These are phyloP conservation scores for Ictalurus furcatus DNA, from an alignment of 2,113 vertebrate species.

Conservation along the genomic window DNA sequence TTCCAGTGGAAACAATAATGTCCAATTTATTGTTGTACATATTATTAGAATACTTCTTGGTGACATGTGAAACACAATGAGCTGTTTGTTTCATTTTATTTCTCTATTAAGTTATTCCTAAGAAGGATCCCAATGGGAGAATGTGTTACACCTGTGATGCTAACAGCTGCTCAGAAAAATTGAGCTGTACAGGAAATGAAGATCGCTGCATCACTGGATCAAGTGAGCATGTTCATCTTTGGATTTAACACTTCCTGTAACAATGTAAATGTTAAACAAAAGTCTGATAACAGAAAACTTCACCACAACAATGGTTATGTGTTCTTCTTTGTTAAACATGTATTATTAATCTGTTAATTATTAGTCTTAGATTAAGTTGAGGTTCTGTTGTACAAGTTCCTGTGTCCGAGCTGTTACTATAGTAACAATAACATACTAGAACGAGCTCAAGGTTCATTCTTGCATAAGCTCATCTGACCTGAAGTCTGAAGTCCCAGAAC, in stretches of 20 bases:
- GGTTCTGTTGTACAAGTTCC: too few species aligned
- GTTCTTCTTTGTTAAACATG: background rate
- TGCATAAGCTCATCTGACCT: too few species aligned
- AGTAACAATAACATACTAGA: too few species aligned
- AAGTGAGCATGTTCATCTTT: background rate
- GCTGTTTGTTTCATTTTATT: background rate
- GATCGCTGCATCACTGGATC: background rate
- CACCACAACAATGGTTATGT: too few species aligned
- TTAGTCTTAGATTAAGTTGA: too few species aligned
- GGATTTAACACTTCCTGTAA: background rate
- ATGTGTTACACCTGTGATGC: slow-evolving; percentile 41
- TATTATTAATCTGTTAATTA: background rate
- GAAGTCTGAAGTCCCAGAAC: too few species aligned
- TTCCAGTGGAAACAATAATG: background rate
- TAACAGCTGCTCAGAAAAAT: background rate
- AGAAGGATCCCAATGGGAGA: background rate
- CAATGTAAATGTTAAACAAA: background rate
- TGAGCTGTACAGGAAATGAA: slow-evolving; percentile 18
- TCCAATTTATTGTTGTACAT: background rate
- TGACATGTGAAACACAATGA: background rate
- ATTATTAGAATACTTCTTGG: background rate
- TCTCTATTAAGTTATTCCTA: background rate
- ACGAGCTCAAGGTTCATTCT: too few species aligned
- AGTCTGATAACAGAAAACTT: too few species aligned
- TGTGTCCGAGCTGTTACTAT: too few species aligned